phyloP scores from a whole-genome alignment of 1,140 invertebrate species.

The Euwallacea similis region DNA sequence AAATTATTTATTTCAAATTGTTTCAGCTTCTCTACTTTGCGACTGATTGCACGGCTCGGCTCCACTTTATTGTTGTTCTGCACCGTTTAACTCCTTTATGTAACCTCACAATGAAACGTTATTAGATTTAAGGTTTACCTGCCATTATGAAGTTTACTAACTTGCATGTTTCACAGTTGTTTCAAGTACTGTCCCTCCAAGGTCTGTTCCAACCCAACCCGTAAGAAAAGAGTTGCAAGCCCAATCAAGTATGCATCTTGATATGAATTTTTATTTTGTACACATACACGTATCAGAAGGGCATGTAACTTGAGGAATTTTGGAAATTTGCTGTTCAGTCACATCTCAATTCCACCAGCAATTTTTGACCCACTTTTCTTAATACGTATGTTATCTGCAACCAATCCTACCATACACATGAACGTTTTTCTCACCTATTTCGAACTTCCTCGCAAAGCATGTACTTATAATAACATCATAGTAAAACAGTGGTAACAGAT shows the following conservation, averaged over 20 bases:
- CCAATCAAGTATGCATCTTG: constrained; percentile 53
- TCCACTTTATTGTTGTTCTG: background rate
- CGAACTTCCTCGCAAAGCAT: too few species aligned
- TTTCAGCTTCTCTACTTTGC: constrained; percentile 35
- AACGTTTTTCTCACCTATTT: too few species aligned
- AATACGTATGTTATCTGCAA: too few species aligned
- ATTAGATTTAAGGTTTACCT: background rate
- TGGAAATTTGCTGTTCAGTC: too few species aligned
- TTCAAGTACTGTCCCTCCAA: constrained; percentile 43
- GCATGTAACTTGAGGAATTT: too few species aligned
- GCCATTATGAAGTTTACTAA: constrained; percentile 21
- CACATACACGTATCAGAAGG: background rate
- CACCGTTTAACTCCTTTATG: background rate
- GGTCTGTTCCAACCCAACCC: constrained; percentile 48
- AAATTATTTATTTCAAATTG: background rate
- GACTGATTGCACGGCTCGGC: constrained; percentile 17
- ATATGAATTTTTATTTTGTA: constrained; percentile 13
- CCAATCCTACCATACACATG: too few species aligned
- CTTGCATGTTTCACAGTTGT: constrained; percentile 40
- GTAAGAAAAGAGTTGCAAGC: constrained; percentile 52
- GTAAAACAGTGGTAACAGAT: background rate
- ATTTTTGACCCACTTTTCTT: too few species aligned
- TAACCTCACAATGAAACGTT: background rate
- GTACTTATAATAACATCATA: too few species aligned
- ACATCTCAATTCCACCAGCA: too few species aligned